Conservation (phyloP, 1,140 invertebrate species). For the Lucilia sericata region DNA sequence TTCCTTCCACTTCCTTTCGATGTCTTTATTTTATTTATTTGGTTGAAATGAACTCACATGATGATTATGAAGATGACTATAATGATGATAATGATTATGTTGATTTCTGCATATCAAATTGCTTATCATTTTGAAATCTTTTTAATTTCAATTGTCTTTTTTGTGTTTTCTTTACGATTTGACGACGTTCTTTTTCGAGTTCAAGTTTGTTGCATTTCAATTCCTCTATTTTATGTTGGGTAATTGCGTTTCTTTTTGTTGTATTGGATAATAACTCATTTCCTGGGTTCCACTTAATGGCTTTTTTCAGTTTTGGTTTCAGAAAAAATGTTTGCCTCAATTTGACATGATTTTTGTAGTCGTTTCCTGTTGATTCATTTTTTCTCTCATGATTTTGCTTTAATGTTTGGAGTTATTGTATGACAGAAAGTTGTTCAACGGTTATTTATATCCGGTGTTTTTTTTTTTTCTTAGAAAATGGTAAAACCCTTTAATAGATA, state of each 20-base stretch:
- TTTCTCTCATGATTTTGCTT: constrained; percentile 52
- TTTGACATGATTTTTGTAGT: constrained; percentile 65
- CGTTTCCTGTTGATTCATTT: constrained; percentile 60
- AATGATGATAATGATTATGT: constrained; percentile 34
- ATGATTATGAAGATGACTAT: constrained; percentile 1
- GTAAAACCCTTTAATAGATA: neutral
- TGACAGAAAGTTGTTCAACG: constrained; percentile 14
- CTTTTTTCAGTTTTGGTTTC: neutral
- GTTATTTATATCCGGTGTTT: constrained; percentile 31
- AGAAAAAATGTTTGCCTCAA: constrained; percentile 43
- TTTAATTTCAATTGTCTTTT: constrained; percentile 32
- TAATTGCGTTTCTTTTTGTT: constrained; percentile 34
- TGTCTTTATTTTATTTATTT: neutral
- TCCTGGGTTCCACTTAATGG: constrained; percentile 57
- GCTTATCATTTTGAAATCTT: constrained; percentile 47
- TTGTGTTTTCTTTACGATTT: constrained; percentile 24
- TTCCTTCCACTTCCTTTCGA: constrained; percentile 59
- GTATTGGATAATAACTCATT: constrained; percentile 61
- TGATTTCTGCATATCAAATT: constrained; percentile 50
- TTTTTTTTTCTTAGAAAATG: neutral
- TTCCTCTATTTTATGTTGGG: constrained; percentile 13
- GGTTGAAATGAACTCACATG: constrained; percentile 9
- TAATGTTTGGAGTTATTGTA: constrained; percentile 48
- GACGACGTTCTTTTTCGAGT: neutral
- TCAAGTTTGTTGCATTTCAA: constrained; percentile 3